phyloP scores from a whole-genome alignment of 2,888 invertebrate genomes.

The Ennomos fuscantarius region DNA sequence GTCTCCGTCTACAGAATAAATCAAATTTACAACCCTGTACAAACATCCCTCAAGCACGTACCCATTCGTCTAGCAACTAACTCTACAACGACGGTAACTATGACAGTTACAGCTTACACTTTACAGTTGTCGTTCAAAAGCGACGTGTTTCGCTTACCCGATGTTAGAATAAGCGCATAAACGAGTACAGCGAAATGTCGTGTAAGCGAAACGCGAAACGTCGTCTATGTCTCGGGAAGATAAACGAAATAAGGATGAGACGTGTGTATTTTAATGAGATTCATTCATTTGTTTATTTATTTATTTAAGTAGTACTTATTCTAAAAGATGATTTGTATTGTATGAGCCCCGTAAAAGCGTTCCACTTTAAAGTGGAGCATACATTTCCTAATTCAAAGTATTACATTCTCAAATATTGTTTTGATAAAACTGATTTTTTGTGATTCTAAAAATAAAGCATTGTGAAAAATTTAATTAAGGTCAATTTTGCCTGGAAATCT shows the following conservation, averaged over 20 bases:
- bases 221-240: conserved; percentile 2
- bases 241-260: conserved; percentile 9
- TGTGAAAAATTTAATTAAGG: too few species aligned
- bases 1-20: too few species aligned
- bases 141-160: conserved; percentile 20
- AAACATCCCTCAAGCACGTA: conserved; percentile 5
- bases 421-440: too few species aligned
- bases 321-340: too few species aligned
- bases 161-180: neutral
- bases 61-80: conserved; percentile 13
- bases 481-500: too few species aligned
- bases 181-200: neutral
- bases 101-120: conserved; percentile 22
- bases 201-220: conserved; percentile 13
- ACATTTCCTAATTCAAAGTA: too few species aligned
- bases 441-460: too few species aligned
- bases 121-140: conserved; percentile 21
- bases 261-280: conserved; percentile 7
- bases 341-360: too few species aligned
- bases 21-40: neutral
- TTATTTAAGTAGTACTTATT: too few species aligned
- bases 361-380: too few species aligned
- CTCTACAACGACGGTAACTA: conserved; percentile 11
- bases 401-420: too few species aligned
- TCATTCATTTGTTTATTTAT: conserved; percentile 1